A percentile compares a stretch with the other conserved stretches of the same genome.
Conservation (phyloP, 30 jellyfish, hydroid and myxozoan species). For the Nemopilema nomurai region DNA sequence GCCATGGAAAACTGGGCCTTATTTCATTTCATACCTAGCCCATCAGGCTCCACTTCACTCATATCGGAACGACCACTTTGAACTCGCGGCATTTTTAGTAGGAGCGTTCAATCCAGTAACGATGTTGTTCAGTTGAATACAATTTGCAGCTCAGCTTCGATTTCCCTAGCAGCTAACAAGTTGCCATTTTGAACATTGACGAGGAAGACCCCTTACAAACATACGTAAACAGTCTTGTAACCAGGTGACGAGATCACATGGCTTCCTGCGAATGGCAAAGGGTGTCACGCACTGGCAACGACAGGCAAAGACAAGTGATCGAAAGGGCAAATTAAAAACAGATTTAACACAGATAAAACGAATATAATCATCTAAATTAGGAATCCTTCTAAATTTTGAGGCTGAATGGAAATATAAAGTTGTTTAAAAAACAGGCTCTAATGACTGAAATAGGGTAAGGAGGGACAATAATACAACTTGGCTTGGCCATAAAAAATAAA, state of each 20-base stretch:
- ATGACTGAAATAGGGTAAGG: no score
- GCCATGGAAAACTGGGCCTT: no score
- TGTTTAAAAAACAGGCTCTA: no score
- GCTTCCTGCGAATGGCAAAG: background rate
- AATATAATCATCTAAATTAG: no score
- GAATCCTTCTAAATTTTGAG: no score
- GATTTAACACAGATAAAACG: no score
- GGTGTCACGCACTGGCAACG: no score
- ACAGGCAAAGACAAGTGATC: no score
- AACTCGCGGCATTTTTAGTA: conserved; percentile 70
- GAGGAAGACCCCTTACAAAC: conserved; percentile 26
- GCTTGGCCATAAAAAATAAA: no score
- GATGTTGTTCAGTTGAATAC: background rate
- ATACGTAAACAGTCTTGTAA: conserved; percentile 53
- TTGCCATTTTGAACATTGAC: background rate
- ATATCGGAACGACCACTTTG: conserved; percentile 72
- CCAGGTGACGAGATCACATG: conserved; percentile 16
- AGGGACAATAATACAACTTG: no score
- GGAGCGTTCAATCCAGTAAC: background rate
- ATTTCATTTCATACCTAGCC: conserved; percentile 62
- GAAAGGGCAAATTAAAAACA: no score
- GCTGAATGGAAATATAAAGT: no score
- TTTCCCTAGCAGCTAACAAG: background rate
- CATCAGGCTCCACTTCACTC: conserved; percentile 84
- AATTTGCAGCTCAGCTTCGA: background rate